These are phyloP conservation scores for Uropsilus gracilis DNA, from an alignment of 2,113 vertebrate species.

Conservation along the genomic window DNA sequence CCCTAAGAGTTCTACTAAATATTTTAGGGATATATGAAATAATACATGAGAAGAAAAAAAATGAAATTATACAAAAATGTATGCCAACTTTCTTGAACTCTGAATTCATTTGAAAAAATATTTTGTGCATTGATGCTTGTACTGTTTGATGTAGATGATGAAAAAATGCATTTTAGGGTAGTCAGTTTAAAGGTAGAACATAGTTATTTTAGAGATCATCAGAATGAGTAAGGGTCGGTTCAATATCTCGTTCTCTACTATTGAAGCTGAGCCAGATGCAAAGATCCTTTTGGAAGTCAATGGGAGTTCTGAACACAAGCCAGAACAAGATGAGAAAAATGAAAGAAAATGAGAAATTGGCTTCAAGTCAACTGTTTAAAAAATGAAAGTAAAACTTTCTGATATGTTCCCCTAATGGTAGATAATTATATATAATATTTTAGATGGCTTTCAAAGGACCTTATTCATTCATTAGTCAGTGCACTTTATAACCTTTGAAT, in stretches of 20 bases:
- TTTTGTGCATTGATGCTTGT: background rate
- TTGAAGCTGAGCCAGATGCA: conserved; percentile 52
- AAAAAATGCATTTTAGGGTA: background rate
- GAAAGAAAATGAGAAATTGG: conserved; percentile 48
- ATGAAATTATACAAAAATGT: background rate
- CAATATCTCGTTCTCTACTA: conserved; percentile 2
- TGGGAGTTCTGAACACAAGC: conserved; percentile 39
- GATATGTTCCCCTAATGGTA: conserved; percentile 43
- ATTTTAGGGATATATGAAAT: background rate
- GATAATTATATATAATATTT: conserved; percentile 52
- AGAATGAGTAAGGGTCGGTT: background rate
- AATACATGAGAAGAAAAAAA: background rate
- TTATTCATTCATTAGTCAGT: conserved; percentile 33
- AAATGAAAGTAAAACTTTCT: conserved; percentile 58
- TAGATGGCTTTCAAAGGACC: conserved; percentile 35
- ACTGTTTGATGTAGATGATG: background rate
- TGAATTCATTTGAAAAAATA: background rate
- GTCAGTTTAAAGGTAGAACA: background rate
- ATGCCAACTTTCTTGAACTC: background rate
- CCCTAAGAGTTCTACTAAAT: background rate
- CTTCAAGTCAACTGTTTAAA: conserved; percentile 32
- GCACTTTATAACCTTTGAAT: background rate
- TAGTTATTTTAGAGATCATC: conserved; percentile 28
- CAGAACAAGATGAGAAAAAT: conserved; percentile 44
- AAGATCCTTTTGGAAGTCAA: conserved; percentile 51